These are phyloP conservation scores for Pogona vitticeps DNA, from an alignment of 2,113 vertebrate species.

Conservation along the genomic window DNA sequence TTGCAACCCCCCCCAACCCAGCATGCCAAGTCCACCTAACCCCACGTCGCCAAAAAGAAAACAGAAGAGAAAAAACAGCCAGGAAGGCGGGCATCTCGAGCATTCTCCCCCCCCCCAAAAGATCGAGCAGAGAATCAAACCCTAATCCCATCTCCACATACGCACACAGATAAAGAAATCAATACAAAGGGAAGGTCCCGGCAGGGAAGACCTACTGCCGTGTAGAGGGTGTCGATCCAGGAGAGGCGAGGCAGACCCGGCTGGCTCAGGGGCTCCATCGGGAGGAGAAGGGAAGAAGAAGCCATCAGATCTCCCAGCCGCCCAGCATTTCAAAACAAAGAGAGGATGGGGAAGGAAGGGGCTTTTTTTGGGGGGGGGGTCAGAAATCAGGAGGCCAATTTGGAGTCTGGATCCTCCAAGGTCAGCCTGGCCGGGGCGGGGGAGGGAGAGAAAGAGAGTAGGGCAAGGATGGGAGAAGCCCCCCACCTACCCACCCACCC, in stretches of 20 bases:
- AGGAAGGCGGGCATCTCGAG: neutral
- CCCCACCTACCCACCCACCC: too few relatives aligned
- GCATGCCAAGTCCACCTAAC: too few relatives aligned
- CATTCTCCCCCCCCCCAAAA: neutral
- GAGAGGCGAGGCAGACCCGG: slow-evolving; percentile 93
- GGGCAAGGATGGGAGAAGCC: neutral
- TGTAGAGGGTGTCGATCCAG: slow-evolving; percentile 98
- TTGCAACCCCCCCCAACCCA: neutral
- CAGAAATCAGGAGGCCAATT: slow-evolving; percentile 39
- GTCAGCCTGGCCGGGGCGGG: too few relatives aligned
- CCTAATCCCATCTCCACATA: too few relatives aligned
- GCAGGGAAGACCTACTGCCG: slow-evolving; percentile 95
- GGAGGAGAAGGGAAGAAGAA: too few relatives aligned
- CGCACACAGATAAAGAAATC: too few relatives aligned
- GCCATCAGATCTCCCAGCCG: slow-evolving; percentile 65
- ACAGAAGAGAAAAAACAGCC: neutral
- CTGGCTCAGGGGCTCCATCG: slow-evolving; percentile 95
- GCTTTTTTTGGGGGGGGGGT: neutral
- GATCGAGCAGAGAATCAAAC: too few relatives aligned
- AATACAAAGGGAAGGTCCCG: too few relatives aligned
- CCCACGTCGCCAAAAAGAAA: too few relatives aligned
- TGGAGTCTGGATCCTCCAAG: slow-evolving; percentile 53
- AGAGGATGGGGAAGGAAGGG: slow-evolving; percentile 63
- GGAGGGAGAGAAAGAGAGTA: neutral
- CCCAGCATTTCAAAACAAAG: slow-evolving; percentile 79